phyloP scores from a whole-genome alignment of 2,797 vertebrate genomes.

The Mastacembelus armatus region DNA sequence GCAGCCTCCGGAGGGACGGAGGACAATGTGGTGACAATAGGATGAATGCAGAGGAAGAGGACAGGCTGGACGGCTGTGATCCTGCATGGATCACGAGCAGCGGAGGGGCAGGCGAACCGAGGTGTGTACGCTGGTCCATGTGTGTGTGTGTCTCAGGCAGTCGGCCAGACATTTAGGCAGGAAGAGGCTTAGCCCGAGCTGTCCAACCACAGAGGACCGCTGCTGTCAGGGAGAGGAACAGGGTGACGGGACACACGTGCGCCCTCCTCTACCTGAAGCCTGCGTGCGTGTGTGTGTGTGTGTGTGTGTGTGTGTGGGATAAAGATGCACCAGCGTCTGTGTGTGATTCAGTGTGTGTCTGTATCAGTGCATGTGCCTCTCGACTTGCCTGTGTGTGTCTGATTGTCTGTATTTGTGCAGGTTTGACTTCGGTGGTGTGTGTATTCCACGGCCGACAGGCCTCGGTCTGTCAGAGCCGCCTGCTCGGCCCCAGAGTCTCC shows the following conservation, averaged over 20 bases:
- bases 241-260: slow-evolving; percentile 30
- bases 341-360: not conserved
- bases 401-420: slow-evolving; percentile 10
- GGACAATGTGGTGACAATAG: slow-evolving; percentile 65
- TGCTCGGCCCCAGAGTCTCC: slow-evolving; percentile 62
- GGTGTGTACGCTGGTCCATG: too few species aligned
- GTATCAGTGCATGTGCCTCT: not conserved
- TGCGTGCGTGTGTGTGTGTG: slow-evolving; percentile 2
- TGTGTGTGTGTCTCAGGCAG: slow-evolving; percentile 47
- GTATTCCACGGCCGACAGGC: slow-evolving; percentile 33
- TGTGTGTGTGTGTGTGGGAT: not conserved
- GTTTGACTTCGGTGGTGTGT: slow-evolving; percentile 14
- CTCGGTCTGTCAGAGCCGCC: slow-evolving; percentile 33
- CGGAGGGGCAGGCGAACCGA: slow-evolving; percentile 45
- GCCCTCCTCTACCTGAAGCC: not conserved
- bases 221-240: slow-evolving; percentile 56
- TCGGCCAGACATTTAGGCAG: slow-evolving; percentile 62
- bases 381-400: not conserved
- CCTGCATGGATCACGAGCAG: slow-evolving; percentile 52
- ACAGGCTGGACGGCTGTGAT: slow-evolving; percentile 66
- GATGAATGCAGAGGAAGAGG: slow-evolving; percentile 64
- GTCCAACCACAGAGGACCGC: slow-evolving; percentile 54
- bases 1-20: slow-evolving; percentile 42
- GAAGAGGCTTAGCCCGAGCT: slow-evolving; percentile 57
- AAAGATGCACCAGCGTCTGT: not conserved